phyloP scores from a whole-genome alignment of 2,888 invertebrate species.

The Conus canariensis region DNA sequence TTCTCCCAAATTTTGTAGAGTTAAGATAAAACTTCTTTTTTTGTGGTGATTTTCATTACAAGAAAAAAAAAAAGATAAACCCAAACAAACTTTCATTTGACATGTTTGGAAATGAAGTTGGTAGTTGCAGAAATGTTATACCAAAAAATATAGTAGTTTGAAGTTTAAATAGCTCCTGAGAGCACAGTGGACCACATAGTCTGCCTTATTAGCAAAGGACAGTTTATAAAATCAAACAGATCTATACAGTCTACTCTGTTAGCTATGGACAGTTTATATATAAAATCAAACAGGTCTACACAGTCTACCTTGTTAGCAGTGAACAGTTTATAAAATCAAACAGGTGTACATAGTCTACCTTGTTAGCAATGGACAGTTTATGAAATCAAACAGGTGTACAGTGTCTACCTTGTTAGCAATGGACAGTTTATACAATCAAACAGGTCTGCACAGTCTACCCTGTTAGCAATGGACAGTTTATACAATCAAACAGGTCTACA shows the following conservation, averaged over 20 bases:
- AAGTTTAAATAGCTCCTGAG: not conserved
- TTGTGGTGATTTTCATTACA: too few species aligned
- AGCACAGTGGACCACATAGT: not conserved
- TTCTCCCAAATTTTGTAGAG: too few species aligned
- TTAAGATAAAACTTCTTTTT: too few species aligned
- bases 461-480: constrained; percentile 92
- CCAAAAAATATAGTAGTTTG: too few species aligned
- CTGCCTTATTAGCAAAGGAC: constrained; percentile 94
- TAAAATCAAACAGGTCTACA: not conserved
- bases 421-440: too few species aligned
- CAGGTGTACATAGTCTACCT: constrained; percentile 76
- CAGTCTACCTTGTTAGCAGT: constrained; percentile 91
- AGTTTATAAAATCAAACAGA: constrained; percentile 84
- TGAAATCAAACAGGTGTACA: constrained; percentile 54
- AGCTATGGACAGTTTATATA: too few species aligned
- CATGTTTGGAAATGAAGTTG: too few species aligned
- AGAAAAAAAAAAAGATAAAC: too few species aligned
- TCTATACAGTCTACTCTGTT: not conserved
- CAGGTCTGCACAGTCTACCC: constrained; percentile 81
- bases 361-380: not conserved
- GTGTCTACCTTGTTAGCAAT: too few species aligned
- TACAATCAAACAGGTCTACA: constrained; percentile 82
- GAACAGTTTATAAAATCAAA: constrained; percentile 85
- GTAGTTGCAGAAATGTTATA: too few species aligned
- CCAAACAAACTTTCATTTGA: too few species aligned